Evolutionary conservation across 2,113 vertebrate species (phyloP).

Genomic region (Chaetorhynchus papuensis): DNA sequence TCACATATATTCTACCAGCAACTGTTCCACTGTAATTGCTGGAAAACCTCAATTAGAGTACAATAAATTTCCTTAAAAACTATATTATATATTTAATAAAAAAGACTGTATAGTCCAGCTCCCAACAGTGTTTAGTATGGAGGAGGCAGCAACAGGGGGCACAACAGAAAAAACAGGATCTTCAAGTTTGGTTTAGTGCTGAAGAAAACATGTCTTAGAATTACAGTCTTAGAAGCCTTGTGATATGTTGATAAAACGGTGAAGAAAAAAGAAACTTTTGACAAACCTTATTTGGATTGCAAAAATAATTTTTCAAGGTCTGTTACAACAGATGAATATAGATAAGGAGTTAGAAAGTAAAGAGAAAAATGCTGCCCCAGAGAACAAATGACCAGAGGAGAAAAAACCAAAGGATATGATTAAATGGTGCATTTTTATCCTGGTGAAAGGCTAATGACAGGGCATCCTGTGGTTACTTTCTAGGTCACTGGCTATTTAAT

Average conservation of each 20-base stretch:
- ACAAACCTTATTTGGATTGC: background rate
- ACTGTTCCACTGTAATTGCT: background rate
- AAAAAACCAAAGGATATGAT: background rate
- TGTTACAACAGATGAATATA: background rate
- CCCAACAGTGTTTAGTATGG: background rate
- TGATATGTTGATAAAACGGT: background rate
- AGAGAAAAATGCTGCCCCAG: background rate
- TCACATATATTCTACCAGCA: background rate
- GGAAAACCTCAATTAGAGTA: background rate
- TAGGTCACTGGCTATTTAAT: conserved; percentile 28
- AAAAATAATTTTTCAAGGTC: background rate
- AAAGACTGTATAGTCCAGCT: background rate
- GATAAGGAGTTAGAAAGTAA: background rate
- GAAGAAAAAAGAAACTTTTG: background rate
- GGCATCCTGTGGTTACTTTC: background rate
- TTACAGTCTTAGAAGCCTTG: background rate
- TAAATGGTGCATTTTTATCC: background rate
- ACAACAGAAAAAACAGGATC: background rate
- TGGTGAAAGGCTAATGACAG: conserved; percentile 1
- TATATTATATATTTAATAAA: background rate
- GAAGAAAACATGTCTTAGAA: background rate
- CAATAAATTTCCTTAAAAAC: background rate
- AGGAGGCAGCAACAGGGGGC: background rate
- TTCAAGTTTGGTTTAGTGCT: background rate
- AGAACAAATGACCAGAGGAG: background rate